Base-by-base conservation (phyloP, 1,140 invertebrate genomes). In the Trissolcus basalis region DNA sequence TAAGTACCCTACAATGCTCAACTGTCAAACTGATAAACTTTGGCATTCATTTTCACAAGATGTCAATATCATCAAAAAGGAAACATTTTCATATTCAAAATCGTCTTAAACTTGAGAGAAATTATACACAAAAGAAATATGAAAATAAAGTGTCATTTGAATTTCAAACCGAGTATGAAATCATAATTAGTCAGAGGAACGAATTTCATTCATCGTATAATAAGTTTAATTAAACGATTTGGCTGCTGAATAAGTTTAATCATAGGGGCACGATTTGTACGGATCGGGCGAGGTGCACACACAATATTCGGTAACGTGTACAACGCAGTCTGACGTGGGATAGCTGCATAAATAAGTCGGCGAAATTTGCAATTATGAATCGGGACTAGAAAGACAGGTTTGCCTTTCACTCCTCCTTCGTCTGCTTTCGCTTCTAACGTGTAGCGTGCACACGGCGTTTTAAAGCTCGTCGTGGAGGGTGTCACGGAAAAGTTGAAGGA, bases 341-440 rank as follows among this genome's bases (percentile, higher is more conserved):
- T 78, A 80, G 80, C 83, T 87, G 86, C 85, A 89, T 89, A 89
- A 89, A 89, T 87, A 88, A 88, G 84, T 78, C 82, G 78, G 79
- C 79, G 83, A 88, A 89, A 89, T 88, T 88, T 88, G 87, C 86
- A 89, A 89, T 89, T 88, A 88, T 88, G 87, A 89, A 88, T 89
- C 81, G 79, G 61, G 85, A 85, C 84, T 85, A 83, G 87, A 87
- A 88, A 86, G 87, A 87, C 86, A 87, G 80, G 83, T 80, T 80
- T 79, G 83, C 80, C 83, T 79, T 72, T 70, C 70, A 68, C 59
- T 75, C 78, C 64, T 51, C 56, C 51, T 48, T 64, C 70, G 70
- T 70, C 68, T 61, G 72, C 16, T 48, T 56, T 55, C 71, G 64
- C 69, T 69, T 47, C 71, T 64, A 78, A 76, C 76, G 72, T 70